These are phyloP conservation scores for Staurois parvus DNA, from an alignment of 2,797 vertebrate genomes.

Conservation along the genomic window DNA sequence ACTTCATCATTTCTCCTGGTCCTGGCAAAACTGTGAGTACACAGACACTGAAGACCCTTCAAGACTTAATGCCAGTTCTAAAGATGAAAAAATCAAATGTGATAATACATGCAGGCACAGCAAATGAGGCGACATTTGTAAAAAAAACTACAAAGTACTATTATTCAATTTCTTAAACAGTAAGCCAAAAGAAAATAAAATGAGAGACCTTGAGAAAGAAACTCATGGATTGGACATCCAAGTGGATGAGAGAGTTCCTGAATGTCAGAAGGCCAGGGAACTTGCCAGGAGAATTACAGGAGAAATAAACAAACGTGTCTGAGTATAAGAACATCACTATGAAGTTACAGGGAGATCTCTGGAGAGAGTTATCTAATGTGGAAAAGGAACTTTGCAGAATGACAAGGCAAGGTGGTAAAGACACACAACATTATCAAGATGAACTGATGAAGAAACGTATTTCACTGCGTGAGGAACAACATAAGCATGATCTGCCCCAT, in stretches of 20 bases:
- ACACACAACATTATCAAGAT: conserved; percentile 60
- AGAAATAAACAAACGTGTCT: conserved; percentile 63
- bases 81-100: conserved; percentile 65
- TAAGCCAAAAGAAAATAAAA: conserved; percentile 67
- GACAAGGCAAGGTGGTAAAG: conserved; percentile 60
- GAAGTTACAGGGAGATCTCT: conserved; percentile 76
- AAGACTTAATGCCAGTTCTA: conserved; percentile 57
- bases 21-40: conserved; percentile 49
- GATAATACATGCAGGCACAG: conserved; percentile 65
- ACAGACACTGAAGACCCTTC: conserved; percentile 63
- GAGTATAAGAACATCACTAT: conserved; percentile 69
- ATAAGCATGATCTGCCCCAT: conserved; percentile 71
- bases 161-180: conserved; percentile 62
- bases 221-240: conserved; percentile 69
- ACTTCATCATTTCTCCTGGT: conserved; percentile 68
- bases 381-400: conserved; percentile 77
- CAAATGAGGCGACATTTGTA: conserved; percentile 59
- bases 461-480: conserved; percentile 68
- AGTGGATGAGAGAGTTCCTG: conserved; percentile 78
- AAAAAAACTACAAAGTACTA: conserved; percentile 49
- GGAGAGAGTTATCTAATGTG: conserved; percentile 73
- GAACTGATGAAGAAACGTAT: conserved; percentile 70
- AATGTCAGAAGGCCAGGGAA: conserved; percentile 67
- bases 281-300: neutral
- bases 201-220: conserved; percentile 73